These are phyloP conservation scores for Malurus splendens DNA, from an alignment of 2,797 vertebrate species.

Conservation along the genomic window DNA sequence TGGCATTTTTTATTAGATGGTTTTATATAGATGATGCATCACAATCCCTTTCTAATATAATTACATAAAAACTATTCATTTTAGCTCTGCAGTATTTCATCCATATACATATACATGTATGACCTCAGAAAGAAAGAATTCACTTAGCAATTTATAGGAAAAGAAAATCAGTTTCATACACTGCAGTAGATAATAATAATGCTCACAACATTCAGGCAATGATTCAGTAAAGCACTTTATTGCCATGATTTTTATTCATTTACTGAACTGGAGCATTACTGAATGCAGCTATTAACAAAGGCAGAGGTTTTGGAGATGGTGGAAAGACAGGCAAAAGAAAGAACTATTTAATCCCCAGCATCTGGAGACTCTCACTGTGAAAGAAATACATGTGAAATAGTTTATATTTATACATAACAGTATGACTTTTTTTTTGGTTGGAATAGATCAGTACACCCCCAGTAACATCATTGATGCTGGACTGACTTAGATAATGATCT, in stretches of 20 bases:
- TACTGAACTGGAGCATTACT: not conserved
- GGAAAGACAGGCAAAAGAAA: not conserved
- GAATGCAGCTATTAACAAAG: slow-evolving; percentile 25
- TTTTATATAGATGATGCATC: slow-evolving; percentile 38
- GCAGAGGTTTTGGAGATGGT: not conserved
- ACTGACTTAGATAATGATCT: not conserved
- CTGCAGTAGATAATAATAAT: not conserved
- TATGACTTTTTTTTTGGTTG: not conserved
- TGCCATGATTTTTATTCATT: slow-evolving; percentile 15
- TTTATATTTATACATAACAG: not conserved
- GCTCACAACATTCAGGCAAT: not conserved
- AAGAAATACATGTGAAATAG: not conserved
- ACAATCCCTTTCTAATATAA: not conserved
- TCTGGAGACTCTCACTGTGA: not conserved
- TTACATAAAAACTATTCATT: slow-evolving; percentile 2
- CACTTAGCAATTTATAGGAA: slow-evolving; percentile 2
- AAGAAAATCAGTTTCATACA: not conserved
- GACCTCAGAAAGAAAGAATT: slow-evolving; percentile 21
- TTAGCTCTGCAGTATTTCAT: not conserved
- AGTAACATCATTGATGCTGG: not conserved
- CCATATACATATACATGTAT: not conserved
- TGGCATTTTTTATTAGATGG: slow-evolving; percentile 23
- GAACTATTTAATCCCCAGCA: not conserved
- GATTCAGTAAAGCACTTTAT: slow-evolving; percentile 16
- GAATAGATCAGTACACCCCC: not conserved